phyloP scores from a whole-genome alignment of 2,113 vertebrate species.

The Columba janthina region DNA sequence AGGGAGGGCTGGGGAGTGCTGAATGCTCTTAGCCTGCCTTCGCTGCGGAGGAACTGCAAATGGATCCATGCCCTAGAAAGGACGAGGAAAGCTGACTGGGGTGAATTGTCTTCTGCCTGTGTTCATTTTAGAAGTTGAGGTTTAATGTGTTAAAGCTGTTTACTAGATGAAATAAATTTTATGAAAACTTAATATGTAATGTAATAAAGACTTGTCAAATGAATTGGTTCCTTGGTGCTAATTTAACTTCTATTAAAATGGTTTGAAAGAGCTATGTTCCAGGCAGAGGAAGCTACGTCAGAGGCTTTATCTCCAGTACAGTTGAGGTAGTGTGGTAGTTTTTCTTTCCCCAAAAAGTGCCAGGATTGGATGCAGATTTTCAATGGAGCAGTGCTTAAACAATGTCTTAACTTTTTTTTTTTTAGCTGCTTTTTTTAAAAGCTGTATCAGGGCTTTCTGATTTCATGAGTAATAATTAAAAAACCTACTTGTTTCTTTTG shows the following conservation, averaged over 20 bases:
- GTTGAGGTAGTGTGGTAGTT: neutral
- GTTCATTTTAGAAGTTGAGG: neutral
- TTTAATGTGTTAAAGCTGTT: slow-evolving; percentile 6
- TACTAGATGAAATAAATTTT: neutral
- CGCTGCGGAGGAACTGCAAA: neutral
- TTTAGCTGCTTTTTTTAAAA: neutral
- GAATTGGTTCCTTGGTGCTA: neutral
- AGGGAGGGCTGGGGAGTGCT: rapidly evolving
- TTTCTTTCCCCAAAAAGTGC: neutral
- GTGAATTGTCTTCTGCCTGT: neutral
- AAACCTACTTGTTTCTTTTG: neutral
- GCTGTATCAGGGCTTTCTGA: neutral
- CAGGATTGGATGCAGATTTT: neutral
- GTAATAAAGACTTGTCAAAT: neutral
- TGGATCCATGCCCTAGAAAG: neutral
- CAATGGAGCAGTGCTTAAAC: neutral
- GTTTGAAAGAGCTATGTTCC: neutral
- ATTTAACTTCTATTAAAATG: neutral
- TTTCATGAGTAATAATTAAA: neutral
- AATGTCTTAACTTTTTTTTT: neutral
- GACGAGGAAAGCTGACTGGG: neutral
- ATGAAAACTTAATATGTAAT: neutral
- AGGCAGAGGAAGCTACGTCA: neutral
- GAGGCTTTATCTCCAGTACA: neutral
- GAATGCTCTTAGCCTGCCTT: neutral